phyloP scores from a whole-genome alignment of 2,797 vertebrate species.

The Cryptoprocta ferox region DNA sequence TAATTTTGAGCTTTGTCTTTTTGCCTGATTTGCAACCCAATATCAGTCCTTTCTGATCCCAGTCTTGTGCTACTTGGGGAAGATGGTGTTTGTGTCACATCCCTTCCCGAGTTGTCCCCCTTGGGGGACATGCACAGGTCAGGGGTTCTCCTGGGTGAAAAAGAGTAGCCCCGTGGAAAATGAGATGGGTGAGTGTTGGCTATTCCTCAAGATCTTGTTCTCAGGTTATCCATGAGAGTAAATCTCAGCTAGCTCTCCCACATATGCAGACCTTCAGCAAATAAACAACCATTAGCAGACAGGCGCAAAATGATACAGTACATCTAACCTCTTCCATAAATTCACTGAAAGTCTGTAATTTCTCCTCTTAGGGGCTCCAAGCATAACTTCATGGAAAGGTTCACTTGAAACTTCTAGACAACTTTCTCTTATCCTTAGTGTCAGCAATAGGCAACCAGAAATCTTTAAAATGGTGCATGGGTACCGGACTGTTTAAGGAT shows the following conservation, averaged over 20 bases:
- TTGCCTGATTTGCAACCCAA: neutral
- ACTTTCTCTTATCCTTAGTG: neutral
- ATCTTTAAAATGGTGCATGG: neutral
- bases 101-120: neutral
- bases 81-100: neutral
- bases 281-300: neutral
- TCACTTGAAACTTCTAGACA: neutral
- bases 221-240: neutral
- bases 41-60: neutral
- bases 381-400: neutral
- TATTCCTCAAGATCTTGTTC: neutral
- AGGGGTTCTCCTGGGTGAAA: neutral
- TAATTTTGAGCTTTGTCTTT: neutral
- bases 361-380: neutral
- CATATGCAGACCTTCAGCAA: neutral
- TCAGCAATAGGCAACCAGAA: neutral
- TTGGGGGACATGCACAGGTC: fast-evolving
- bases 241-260: neutral
- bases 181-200: neutral
- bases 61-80: neutral
- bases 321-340: neutral
- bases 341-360: neutral
- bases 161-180: neutral
- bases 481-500: neutral
- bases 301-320: neutral